Evolutionary conservation across 2,797 vertebrate species (phyloP).

Genomic region (Oreochromis grahami): DNA sequence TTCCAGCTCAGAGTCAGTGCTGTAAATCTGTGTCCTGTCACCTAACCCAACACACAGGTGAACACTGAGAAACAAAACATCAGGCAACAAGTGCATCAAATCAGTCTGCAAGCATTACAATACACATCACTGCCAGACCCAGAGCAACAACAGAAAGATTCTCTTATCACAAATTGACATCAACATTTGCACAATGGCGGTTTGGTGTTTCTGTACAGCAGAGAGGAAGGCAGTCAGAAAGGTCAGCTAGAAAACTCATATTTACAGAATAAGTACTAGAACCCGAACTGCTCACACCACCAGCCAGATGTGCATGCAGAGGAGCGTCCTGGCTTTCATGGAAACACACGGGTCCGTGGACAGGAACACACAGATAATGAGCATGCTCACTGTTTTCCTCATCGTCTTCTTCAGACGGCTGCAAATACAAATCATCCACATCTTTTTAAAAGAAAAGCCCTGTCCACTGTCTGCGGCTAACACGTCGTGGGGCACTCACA

Average conservation of each 20-base stretch:
- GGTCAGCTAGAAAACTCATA: conserved; percentile 1
- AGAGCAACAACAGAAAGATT: not conserved
- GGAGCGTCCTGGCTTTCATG: not conserved
- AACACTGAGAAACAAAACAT: not conserved
- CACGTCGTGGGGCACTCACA: not conserved
- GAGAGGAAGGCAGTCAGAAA: conserved; percentile 10
- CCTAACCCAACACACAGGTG: not conserved
- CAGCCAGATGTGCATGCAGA: conserved; percentile 27
- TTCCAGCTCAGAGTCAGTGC: not conserved
- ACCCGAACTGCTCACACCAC: conserved; percentile 37
- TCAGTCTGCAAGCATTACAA: not conserved
- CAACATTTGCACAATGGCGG: not conserved
- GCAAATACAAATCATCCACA: not conserved
- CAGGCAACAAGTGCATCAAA: conserved; percentile 12
- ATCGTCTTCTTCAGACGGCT: not conserved
- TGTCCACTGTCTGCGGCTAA: not conserved
- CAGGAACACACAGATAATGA: not conserved
- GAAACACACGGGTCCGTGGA: not conserved
- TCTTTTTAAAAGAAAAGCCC: not conserved
- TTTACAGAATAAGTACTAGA: conserved; percentile 15
- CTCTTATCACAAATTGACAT: conserved; percentile 18
- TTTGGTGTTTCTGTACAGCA: conserved; percentile 21
- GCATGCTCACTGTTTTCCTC: not conserved
- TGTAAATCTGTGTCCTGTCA: not conserved
- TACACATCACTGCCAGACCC: not conserved